phyloP scores from a whole-genome alignment of 2,797 vertebrate genomes.

The Helarctos malayanus region DNA sequence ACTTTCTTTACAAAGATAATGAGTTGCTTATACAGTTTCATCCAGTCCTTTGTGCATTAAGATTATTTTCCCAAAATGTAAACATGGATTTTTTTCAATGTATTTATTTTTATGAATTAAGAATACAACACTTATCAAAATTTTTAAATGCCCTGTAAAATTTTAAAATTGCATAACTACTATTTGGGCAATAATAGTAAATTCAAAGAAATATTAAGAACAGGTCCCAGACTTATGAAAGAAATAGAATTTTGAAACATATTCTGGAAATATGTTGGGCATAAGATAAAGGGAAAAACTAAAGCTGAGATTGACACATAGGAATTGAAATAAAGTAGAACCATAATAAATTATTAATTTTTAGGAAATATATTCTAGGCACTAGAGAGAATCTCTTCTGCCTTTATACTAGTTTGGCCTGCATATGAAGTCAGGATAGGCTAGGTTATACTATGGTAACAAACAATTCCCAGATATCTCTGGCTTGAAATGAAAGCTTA shows the following conservation, averaged over 20 bases:
- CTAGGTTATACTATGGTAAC: not conserved
- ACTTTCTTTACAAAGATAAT: conserved; percentile 51
- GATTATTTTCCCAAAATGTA: conserved; percentile 27
- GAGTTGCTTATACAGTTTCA: conserved; percentile 18
- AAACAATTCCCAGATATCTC: not conserved
- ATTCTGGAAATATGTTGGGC: not conserved
- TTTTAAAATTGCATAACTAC: not conserved
- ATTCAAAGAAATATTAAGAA: conserved; percentile 17
- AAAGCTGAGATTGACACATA: not conserved
- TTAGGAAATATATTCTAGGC: conserved; percentile 26
- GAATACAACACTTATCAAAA: not conserved
- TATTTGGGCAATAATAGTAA: not conserved
- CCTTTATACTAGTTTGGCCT: not conserved
- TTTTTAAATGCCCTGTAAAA: conserved; percentile 42
- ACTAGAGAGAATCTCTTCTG: not conserved
- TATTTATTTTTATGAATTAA: conserved; percentile 45
- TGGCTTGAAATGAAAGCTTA: not conserved
- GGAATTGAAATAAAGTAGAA: not conserved
- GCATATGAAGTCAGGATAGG: not conserved
- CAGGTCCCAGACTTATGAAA: not conserved
- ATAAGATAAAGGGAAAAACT: conserved; percentile 25
- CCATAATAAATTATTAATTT: conserved; percentile 20
- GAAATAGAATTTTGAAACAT: not conserved
- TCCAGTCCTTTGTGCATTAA: conserved; percentile 37
- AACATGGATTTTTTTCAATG: not conserved